These are phyloP conservation scores for Conchocele bisecta DNA, from an alignment of 2,888 invertebrate genomes.

Conservation along the genomic window DNA sequence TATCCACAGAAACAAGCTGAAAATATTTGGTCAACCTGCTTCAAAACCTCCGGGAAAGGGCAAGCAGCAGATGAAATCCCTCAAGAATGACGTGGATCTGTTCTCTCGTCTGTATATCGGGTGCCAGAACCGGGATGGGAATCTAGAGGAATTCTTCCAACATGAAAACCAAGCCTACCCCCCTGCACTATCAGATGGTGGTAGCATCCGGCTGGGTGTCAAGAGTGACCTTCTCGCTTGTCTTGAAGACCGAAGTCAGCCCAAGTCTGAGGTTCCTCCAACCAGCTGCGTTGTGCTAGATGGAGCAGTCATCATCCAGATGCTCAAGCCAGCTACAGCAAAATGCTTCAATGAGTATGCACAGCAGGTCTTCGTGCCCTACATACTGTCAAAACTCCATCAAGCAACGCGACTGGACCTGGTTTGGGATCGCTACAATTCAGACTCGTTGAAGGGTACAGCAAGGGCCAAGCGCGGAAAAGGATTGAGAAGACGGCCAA, in stretches of 20 bases:
- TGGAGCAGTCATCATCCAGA: neutral
- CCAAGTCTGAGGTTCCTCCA: neutral
- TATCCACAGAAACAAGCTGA: too few relatives aligned
- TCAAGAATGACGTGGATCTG: too few relatives aligned
- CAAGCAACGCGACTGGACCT: slow-evolving; percentile 41
- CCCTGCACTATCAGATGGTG: neutral
- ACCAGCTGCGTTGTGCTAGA: neutral
- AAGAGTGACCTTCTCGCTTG: neutral
- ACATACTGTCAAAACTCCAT: slow-evolving; percentile 24
- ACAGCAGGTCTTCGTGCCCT: neutral
- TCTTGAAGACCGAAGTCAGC: too few relatives aligned
- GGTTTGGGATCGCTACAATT: slow-evolving; percentile 48
- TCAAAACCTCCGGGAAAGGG: too few relatives aligned
- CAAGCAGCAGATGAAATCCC: too few relatives aligned
- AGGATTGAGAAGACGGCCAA: slow-evolving; percentile 26
- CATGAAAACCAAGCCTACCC: neutral
- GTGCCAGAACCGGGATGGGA: too few relatives aligned
- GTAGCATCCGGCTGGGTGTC: neutral
- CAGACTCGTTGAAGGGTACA: slow-evolving; percentile 34
- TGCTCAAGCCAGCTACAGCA: neutral
- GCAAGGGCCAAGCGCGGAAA: slow-evolving; percentile 47
- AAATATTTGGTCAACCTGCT: too few relatives aligned
- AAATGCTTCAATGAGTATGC: neutral
- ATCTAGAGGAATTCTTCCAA: neutral
- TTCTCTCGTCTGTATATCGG: too few relatives aligned